These are phyloP conservation scores for Paracanthobrama guichenoti DNA, from an alignment of 2,113 vertebrate species.

Conservation along the genomic window DNA sequence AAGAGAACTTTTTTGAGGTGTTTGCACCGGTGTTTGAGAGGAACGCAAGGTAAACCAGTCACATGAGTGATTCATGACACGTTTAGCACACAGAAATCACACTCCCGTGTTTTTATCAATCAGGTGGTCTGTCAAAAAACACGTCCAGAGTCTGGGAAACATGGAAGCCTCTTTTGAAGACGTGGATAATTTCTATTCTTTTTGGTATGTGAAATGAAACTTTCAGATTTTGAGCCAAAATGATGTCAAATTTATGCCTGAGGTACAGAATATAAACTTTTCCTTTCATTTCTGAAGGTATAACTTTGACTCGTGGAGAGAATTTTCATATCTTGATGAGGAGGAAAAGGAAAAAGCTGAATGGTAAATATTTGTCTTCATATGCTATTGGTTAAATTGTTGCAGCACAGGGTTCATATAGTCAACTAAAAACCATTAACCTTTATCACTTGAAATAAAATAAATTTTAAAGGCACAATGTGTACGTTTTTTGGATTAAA, in stretches of 20 bases:
- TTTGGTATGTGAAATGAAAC: conserved; percentile 82
- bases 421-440: not conserved
- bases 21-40: conserved; percentile 91
- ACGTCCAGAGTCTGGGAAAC: conserved; percentile 85
- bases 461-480: too few species aligned
- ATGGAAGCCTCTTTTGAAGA: conserved; percentile 91
- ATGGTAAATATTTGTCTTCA: conserved; percentile 78
- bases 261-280: too few species aligned
- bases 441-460: not conserved
- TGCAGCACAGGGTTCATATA: not conserved
- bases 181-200: conserved; percentile 96
- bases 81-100: not conserved
- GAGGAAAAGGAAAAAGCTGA: conserved; percentile 99
- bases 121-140: conserved; percentile 95
- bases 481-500: too few species aligned
- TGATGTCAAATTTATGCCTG: not conserved
- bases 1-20: conserved; percentile 92
- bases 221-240: not conserved
- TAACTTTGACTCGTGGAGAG: conserved; percentile 99
- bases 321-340: conserved; percentile 98
- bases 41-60: conserved; percentile 82
- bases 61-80: not conserved
- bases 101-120: not conserved
- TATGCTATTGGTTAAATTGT: not conserved
- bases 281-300: conserved; percentile 78